phyloP scores from a whole-genome alignment of 1,140 invertebrate species.

The Pseudomyrmex concolor region DNA sequence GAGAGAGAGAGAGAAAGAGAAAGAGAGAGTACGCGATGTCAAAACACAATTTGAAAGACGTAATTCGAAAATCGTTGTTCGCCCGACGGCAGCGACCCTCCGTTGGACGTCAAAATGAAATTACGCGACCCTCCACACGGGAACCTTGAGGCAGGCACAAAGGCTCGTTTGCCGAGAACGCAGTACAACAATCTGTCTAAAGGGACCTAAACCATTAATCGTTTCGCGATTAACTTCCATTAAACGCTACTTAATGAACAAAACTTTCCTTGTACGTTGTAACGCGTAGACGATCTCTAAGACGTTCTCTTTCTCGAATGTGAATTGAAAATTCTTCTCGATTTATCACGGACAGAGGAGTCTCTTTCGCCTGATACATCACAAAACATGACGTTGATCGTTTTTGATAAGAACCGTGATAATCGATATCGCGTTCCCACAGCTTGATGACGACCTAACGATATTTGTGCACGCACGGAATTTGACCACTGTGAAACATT shows the following conservation, averaged over 20 bases:
- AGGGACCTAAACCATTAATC: constrained; percentile 84
- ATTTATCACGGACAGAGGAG: constrained; percentile 7
- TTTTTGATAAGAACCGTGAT: neutral
- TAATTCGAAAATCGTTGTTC: constrained; percentile 84
- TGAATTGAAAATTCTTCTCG: constrained; percentile 13
- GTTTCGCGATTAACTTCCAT: constrained; percentile 84
- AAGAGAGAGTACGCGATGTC: constrained; percentile 58
- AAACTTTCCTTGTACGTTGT: constrained; percentile 66
- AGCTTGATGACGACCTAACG: neutral
- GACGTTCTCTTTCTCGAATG: constrained; percentile 28
- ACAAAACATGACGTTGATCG: neutral
- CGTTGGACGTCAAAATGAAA: constrained; percentile 85
- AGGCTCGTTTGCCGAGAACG: constrained; percentile 82
- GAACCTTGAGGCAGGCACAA: constrained; percentile 78
- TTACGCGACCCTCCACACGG: constrained; percentile 83
- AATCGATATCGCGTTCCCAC: neutral
- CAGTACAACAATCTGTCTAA: constrained; percentile 81
- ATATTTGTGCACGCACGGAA: neutral
- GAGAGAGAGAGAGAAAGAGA: constrained; percentile 21
- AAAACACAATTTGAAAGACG: constrained; percentile 84
- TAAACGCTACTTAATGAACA: constrained; percentile 83
- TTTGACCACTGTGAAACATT: no score
- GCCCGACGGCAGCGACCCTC: constrained; percentile 84
- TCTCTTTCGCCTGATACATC: neutral
- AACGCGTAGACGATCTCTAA: constrained; percentile 4